Evolutionary conservation across 2,113 vertebrate species (phyloP).

Genomic region (Zingel zingel): DNA sequence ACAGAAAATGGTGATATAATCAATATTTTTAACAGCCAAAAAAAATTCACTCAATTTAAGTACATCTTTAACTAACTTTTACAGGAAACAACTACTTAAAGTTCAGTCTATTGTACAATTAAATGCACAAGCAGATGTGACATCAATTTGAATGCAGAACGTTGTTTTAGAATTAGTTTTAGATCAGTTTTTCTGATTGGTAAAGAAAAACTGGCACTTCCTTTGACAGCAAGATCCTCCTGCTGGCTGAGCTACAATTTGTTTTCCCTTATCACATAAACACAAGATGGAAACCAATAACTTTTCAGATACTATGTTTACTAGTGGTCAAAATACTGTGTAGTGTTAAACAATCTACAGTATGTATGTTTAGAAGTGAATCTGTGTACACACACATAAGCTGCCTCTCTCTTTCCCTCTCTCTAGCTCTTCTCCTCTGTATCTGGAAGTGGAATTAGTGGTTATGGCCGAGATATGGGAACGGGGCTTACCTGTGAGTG

Average conservation of each 20-base stretch:
- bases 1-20: neutral
- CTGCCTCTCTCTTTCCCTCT: neutral
- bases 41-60: neutral
- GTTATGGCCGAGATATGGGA: slow-evolving; percentile 57
- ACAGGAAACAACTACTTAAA: neutral
- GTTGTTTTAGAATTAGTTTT: neutral
- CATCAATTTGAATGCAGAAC: neutral
- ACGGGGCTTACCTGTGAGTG: slow-evolving; percentile 70
- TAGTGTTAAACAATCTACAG: neutral
- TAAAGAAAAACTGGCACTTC: neutral
- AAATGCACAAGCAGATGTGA: neutral
- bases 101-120: neutral
- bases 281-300: neutral
- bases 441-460: slow-evolving; percentile 67
- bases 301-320: neutral
- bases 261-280: neutral
- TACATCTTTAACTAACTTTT: neutral
- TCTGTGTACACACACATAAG: slow-evolving; percentile 8
- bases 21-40: neutral
- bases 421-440: slow-evolving; percentile 19
- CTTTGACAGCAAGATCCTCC: neutral
- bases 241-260: neutral
- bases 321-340: neutral
- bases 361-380: neutral
- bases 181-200: neutral